Conservation (phyloP, 2,797 vertebrate species). For the Hybognathus amarus region DNA sequence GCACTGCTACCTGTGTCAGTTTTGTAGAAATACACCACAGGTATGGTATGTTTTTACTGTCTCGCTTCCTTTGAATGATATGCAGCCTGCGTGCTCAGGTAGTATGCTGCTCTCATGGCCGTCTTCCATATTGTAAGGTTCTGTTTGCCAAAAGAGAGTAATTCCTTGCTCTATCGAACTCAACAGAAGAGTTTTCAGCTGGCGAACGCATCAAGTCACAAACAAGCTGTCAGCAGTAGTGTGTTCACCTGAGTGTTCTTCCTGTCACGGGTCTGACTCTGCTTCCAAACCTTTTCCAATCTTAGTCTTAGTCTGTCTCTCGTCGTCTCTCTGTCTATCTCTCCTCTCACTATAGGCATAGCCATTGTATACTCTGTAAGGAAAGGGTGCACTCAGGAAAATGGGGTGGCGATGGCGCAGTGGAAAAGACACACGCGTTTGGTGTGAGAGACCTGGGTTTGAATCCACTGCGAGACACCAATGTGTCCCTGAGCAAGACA, state of each 20-base stretch:
- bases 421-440: no score
- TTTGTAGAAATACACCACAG: constrained; percentile 29
- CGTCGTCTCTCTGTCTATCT: constrained; percentile 34
- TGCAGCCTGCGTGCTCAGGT: constrained; percentile 23
- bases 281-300: constrained; percentile 53
- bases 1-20: constrained; percentile 11
- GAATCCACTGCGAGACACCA: no score
- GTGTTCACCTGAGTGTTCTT: constrained; percentile 58
- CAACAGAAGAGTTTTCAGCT: constrained; percentile 65
- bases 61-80: constrained; percentile 35
- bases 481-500: no score
- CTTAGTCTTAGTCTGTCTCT: constrained; percentile 44
- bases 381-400: neutral
- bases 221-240: constrained; percentile 68
- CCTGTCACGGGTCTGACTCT: constrained; percentile 52
- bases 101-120: constrained; percentile 32
- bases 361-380: constrained; percentile 10
- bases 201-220: constrained; percentile 60
- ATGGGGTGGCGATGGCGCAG: neutral
- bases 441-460: no score
- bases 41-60: constrained; percentile 19
- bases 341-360: constrained; percentile 12
- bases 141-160: constrained; percentile 65
- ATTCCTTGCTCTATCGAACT: constrained; percentile 69
- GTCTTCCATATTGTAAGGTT: constrained; percentile 41